A percentile compares a stretch with the other conserved stretches of the same genome.
phyloP scores from a whole-genome alignment of 2,888 invertebrate genomes.

The Bimastos eiseni region DNA sequence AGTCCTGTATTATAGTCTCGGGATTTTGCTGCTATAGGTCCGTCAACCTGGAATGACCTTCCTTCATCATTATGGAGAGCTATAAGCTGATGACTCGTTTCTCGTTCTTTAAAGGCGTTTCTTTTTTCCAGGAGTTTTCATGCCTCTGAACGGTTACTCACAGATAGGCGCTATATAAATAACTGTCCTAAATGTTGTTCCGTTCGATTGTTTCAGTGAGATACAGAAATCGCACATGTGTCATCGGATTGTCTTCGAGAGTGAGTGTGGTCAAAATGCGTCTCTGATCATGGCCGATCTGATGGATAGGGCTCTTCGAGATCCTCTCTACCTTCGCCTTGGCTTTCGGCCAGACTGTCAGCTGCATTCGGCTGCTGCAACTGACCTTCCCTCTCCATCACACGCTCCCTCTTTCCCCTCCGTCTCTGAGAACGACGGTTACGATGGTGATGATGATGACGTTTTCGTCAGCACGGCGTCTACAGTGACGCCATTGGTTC shows the following conservation, averaged over 20 bases:
- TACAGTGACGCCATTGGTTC: not conserved
- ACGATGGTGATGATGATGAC: conserved; percentile 18
- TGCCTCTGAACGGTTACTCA: no score
- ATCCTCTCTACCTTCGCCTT: conserved; percentile 38
- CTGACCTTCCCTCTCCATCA: not conserved
- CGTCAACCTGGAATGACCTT: no score
- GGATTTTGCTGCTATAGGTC: no score
- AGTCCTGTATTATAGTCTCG: no score
- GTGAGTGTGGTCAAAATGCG: conserved; percentile 29
- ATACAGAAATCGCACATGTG: conserved; percentile 30
- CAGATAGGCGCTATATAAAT: no score
- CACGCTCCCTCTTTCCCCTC: not conserved
- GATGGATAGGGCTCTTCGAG: conserved; percentile 29
- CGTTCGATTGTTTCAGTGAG: conserved; percentile 15
- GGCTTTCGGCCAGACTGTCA: conserved; percentile 37
- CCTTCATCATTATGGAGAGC: no score
- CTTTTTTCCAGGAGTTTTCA: no score
- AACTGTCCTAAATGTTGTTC: no score
- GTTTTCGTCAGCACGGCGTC: not conserved
- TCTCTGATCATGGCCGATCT: conserved; percentile 26
- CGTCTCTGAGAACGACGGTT: not conserved
- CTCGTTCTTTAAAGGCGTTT: no score
- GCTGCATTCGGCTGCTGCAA: conserved; percentile 26
- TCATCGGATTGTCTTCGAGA: conserved; percentile 30
- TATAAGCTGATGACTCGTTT: no score